Conservation (phyloP, 1,140 invertebrate genomes). For the Drosophila miranda region DNA sequence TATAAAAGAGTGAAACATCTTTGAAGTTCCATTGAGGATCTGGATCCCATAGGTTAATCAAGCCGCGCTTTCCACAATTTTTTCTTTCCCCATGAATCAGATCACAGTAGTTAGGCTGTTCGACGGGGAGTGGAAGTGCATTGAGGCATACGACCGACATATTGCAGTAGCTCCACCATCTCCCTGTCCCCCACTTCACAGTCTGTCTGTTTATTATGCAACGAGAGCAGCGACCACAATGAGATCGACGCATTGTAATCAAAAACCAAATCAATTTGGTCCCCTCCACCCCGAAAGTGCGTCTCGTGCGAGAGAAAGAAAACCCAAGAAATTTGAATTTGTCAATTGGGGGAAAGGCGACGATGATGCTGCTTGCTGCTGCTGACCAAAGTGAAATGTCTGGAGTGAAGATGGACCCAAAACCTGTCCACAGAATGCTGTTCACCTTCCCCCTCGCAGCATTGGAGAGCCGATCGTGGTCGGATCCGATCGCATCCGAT, state of each 20-base stretch:
- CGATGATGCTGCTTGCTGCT: slow-evolving; percentile 3
- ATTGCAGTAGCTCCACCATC: slow-evolving; percentile 19
- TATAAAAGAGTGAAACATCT: too few species aligned
- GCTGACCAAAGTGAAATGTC: slow-evolving; percentile 39
- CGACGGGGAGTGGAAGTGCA: slow-evolving; percentile 25
- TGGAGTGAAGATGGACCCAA: background rate
- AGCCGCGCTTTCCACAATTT: too few species aligned
- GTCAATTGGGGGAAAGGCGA: slow-evolving; percentile 26
- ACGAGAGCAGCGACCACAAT: slow-evolving; percentile 30
- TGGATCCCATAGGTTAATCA: too few species aligned
- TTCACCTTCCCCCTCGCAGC: slow-evolving; percentile 18
- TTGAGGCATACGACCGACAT: slow-evolving; percentile 4
- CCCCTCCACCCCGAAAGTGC: slow-evolving; percentile 2
- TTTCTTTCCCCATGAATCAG: background rate
- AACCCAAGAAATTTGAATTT: slow-evolving; percentile 24
- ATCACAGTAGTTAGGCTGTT: background rate
- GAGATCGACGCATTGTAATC: slow-evolving; percentile 44
- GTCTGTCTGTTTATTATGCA: slow-evolving; percentile 49
- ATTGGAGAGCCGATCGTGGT: background rate
- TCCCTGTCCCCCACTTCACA: background rate
- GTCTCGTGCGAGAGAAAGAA: slow-evolving; percentile 28
- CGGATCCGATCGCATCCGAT: slow-evolving; percentile 7
- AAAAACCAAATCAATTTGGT: slow-evolving; percentile 50
- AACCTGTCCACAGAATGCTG: slow-evolving; percentile 26
- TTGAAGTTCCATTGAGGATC: too few species aligned